phyloP scores from a whole-genome alignment of 2,888 invertebrate species.

The Polyploca ridens region DNA sequence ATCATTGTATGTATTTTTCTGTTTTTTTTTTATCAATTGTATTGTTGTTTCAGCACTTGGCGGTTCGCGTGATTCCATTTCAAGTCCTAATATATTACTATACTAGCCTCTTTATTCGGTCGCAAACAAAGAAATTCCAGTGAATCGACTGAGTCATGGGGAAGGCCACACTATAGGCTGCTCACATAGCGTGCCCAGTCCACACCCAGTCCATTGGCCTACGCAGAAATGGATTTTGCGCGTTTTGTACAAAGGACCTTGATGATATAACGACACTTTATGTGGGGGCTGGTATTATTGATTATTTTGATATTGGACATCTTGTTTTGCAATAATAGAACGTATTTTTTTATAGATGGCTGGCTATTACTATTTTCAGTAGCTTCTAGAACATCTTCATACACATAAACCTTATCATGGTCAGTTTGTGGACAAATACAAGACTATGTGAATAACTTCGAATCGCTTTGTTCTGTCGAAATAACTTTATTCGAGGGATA shows the following conservation, averaged over 20 bases:
- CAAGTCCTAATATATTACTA: slow-evolving; percentile 20
- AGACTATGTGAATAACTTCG: no score
- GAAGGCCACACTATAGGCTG: slow-evolving; percentile 24
- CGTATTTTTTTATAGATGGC: not conserved
- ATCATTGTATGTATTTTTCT: no score
- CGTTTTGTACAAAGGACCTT: slow-evolving; percentile 26
- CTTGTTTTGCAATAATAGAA: not conserved
- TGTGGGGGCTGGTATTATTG: slow-evolving; percentile 8
- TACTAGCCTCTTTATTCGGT: slow-evolving; percentile 12
- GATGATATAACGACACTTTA: slow-evolving; percentile 20
- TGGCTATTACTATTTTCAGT: not conserved
- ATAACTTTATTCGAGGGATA: no score
- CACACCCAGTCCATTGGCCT: slow-evolving; percentile 32
- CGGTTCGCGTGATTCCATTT: slow-evolving; percentile 20
- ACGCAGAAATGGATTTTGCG: slow-evolving; percentile 30
- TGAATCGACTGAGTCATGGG: slow-evolving; percentile 37
- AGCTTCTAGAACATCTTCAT: no score
- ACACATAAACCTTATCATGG: no score
- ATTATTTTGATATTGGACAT: slow-evolving; percentile 4
- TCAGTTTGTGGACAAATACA: no score
- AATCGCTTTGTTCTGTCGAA: no score
- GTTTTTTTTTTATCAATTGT: not conserved
- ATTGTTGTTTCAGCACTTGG: not conserved
- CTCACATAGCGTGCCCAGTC: slow-evolving; percentile 37
- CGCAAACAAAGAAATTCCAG: slow-evolving; percentile 14